A percentile compares a stretch with the other conserved stretches of the same genome.
Conservation (phyloP, 1,140 invertebrate genomes). For the Caenorhabditis remanei region DNA sequence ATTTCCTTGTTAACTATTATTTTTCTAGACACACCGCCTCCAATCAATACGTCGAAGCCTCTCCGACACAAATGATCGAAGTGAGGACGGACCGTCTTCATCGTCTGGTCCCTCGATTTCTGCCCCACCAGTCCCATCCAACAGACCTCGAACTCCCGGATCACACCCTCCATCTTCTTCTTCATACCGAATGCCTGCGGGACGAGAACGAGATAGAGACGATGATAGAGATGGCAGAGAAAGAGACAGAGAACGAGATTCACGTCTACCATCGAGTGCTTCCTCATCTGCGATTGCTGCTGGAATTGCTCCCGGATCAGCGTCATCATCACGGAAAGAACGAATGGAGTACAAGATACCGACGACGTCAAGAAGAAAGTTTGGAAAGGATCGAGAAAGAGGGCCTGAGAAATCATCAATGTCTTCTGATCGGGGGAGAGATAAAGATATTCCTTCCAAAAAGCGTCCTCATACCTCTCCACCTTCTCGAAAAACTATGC, state of each 20-base stretch:
- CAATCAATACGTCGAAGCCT: conserved; percentile 56
- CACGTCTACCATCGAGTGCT: background rate
- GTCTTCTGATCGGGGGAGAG: conserved; percentile 24
- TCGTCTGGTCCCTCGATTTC: background rate
- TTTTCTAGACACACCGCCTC: conserved; percentile 55
- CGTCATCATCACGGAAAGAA: background rate
- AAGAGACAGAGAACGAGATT: conserved; percentile 2
- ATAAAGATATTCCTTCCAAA: background rate
- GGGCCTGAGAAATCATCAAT: background rate
- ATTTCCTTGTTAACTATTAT: background rate
- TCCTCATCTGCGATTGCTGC: too few relatives aligned
- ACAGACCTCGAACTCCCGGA: background rate
- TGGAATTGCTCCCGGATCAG: background rate
- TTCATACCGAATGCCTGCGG: background rate
- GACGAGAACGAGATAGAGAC: conserved; percentile 46
- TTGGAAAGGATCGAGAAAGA: conserved; percentile 13
- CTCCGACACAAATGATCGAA: conserved; percentile 43
- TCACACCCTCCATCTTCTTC: conserved; percentile 9
- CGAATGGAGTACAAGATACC: conserved; percentile 52
- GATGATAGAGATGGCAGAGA: background rate
- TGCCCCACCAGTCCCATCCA: background rate
- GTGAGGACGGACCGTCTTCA: background rate
- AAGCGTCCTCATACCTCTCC: background rate
- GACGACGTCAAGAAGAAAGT: conserved; percentile 19
- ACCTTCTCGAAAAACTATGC: background rate